These are phyloP conservation scores for Barypeithes pellucidus DNA, from an alignment of 2,888 invertebrate species.

Conservation along the genomic window DNA sequence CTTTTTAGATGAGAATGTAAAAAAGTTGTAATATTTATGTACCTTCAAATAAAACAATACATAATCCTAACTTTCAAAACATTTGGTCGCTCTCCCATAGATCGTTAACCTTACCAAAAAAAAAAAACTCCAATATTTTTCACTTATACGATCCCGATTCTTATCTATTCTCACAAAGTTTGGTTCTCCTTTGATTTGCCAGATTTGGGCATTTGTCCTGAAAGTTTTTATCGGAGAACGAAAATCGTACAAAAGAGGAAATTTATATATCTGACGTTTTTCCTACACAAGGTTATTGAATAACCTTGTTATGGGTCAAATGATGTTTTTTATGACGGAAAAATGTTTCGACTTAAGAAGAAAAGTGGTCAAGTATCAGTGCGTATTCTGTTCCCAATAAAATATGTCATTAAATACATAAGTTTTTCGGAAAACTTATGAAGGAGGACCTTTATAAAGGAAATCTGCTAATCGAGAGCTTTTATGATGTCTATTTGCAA, in stretches of 20 bases:
- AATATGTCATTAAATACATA: too few species aligned
- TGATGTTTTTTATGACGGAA: background rate
- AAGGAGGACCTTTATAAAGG: too few species aligned
- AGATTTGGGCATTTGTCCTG: background rate
- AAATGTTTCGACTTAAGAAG: background rate
- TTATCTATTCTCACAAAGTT: conserved; percentile 5
- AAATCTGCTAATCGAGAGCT: too few species aligned
- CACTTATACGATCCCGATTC: background rate
- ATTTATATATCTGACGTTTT: conserved; percentile 3
- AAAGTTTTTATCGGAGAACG: conserved; percentile 1
- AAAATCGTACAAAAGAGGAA: background rate
- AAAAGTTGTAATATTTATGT: too few species aligned
- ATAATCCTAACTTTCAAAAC: background rate
- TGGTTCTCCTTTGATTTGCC: background rate
- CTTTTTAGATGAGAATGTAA: too few species aligned
- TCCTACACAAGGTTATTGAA: background rate
- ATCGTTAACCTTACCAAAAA: background rate
- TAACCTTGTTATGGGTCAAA: conserved; percentile 4
- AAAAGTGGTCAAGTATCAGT: background rate
- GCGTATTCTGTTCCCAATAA: too few species aligned
- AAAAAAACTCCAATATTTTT: background rate
- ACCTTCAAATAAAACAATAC: background rate
- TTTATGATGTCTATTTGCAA: too few species aligned
- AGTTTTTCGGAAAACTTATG: too few species aligned
- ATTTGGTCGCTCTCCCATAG: background rate